Evolutionary conservation across 2,888 invertebrate species (phyloP).

Genomic region (Eupithecia dodoneata): DNA sequence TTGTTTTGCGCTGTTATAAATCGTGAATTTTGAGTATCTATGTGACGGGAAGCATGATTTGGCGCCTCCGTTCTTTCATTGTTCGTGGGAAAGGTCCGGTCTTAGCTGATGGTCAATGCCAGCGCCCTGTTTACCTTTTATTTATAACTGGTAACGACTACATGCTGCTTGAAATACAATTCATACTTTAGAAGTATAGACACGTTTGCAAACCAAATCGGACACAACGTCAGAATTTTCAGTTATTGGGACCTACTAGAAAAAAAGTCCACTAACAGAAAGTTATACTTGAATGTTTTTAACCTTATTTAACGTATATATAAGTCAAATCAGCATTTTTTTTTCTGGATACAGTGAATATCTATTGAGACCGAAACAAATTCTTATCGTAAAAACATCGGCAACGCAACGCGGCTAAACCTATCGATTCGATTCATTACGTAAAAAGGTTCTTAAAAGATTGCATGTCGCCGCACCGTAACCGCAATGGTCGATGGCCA

Average conservation of each 20-base stretch:
- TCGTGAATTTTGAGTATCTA: neutral
- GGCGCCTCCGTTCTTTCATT: conserved; percentile 4
- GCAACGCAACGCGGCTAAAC: conserved; percentile 10
- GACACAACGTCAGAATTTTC: neutral
- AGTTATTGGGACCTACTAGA: neutral
- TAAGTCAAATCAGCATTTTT: neutral
- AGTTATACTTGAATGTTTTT: neutral
- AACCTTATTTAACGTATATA: neutral
- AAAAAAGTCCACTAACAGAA: neutral
- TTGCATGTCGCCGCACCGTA: conserved; percentile 50
- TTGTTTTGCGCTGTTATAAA: neutral
- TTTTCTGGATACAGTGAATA: neutral
- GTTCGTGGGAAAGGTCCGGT: neutral
- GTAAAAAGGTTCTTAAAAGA: conserved; percentile 34
- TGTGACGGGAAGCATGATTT: neutral
- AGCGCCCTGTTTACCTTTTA: conserved; percentile 13
- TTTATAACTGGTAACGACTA: neutral
- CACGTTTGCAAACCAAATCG: neutral
- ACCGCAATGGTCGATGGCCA: conserved; percentile 48
- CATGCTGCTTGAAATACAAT: neutral
- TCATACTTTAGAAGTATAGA: neutral
- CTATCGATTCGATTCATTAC: conserved; percentile 48
- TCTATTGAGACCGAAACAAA: neutral
- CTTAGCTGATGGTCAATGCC: conserved; percentile 17
- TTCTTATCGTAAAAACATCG: neutral